Conservation (phyloP, 92 coral and sea anemone species). For the Paragorgia papillata region DNA sequence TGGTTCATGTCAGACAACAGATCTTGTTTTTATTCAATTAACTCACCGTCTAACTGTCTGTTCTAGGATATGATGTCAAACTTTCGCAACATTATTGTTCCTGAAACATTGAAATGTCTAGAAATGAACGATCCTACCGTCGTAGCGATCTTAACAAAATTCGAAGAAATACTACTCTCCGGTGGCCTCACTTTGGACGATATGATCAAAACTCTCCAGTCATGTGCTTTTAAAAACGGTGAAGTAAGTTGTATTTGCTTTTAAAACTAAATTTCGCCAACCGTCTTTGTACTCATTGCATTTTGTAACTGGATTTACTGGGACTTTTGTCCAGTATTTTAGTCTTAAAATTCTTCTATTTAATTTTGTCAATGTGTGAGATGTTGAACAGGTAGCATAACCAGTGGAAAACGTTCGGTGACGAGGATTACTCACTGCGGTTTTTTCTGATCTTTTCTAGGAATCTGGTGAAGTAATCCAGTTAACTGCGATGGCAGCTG, state of each 20-base stretch:
- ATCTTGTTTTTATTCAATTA: too few species aligned
- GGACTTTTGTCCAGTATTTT: too few species aligned
- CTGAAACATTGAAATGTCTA: constrained; percentile 90
- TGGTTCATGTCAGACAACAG: too few species aligned
- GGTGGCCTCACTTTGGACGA: constrained; percentile 46
- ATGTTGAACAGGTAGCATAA: too few species aligned
- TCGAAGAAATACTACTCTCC: constrained; percentile 60
- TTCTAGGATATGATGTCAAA: constrained; percentile 89
- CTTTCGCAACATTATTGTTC: constrained; percentile 93
- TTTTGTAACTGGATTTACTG: too few species aligned
- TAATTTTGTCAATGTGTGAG: too few species aligned
- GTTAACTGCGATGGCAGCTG: constrained; percentile 3
- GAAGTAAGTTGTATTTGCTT: background rate
- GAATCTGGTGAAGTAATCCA: constrained; percentile 14
- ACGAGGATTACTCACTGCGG: too few species aligned
- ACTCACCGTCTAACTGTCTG: background rate
- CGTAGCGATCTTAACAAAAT: constrained; percentile 66
- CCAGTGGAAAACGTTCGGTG: too few species aligned
- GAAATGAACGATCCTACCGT: constrained; percentile 79
- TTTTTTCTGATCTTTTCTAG: too few species aligned
- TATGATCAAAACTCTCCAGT: constrained; percentile 30
- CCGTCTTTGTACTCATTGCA: too few species aligned
- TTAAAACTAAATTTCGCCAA: too few species aligned
- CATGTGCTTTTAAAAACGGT: constrained; percentile 3
- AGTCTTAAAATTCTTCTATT: too few species aligned